Evolutionary conservation across 2,888 invertebrate genomes (phyloP), one percentile per base, ranked within the genome.

Genomic region (Allygus modestus): DNA sequence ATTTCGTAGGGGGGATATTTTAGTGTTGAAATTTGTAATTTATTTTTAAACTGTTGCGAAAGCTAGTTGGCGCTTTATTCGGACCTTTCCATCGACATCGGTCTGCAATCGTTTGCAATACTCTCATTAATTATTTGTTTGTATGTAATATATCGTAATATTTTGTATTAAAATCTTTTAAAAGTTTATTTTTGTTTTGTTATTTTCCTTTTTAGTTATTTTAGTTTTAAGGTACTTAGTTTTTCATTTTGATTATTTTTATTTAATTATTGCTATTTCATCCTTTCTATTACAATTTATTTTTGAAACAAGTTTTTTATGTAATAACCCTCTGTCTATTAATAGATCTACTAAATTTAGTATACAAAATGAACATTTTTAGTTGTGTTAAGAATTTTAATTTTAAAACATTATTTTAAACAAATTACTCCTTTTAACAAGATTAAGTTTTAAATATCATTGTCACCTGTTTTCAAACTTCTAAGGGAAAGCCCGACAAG

Each of bases 21-120:
- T 79, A 79, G 79, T 58, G 58, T 79, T 79, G 79, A 79, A 58
- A 58, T 79, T 79, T 77, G 77, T 79, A 79, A 79, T 58, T 79
- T 79, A 79, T 79, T 79, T 79, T 79, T 51, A 79, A 79, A 79
- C 46, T 46, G 73, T 77, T 79, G 79, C 37, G 26, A 79, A 79
- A 79, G 23, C 33, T 79, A 58, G 79, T 77, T 77, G 15, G 75
- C 46, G 75, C 79, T 79, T 79, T 79, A 79, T 33, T 2, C 31
- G 79, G 58, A 79, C 79, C 54, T 20, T 28, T 5, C 33, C 26
- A 65, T 20, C 23, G 79, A 58, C 51, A 79, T 79, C 37, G n/a
- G 79, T 79, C 79, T 58, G n/a, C 33, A 51, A 79, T 79, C 33
- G 79, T 79, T 79, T 79, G 79, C 79, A 79, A 79, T 79, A 79